Evolutionary conservation across 1,140 invertebrate genomes (phyloP).

Genomic region (Drosophila bocki): DNA sequence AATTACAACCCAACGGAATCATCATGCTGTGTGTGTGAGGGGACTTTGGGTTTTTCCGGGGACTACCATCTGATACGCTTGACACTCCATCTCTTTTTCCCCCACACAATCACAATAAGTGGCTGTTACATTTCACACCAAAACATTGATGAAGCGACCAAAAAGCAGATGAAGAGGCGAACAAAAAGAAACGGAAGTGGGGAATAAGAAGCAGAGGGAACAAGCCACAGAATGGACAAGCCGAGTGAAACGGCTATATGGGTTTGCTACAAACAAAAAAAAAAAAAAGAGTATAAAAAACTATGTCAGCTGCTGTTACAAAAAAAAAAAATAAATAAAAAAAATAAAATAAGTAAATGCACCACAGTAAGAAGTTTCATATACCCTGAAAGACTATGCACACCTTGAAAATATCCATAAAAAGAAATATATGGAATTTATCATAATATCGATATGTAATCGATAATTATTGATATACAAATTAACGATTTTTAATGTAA

Average conservation of each 20-base stretch:
- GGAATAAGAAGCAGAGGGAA: slow-evolving; percentile 35
- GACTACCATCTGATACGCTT: slow-evolving; percentile 61
- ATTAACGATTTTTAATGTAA: too few relatives aligned
- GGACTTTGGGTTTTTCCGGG: slow-evolving; percentile 6
- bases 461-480: background rate
- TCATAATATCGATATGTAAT: background rate
- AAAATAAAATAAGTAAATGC: background rate
- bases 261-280: slow-evolving; percentile 18
- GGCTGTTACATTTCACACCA: slow-evolving; percentile 81
- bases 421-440: background rate
- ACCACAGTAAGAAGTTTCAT: background rate
- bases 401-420: background rate
- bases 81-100: slow-evolving; percentile 34
- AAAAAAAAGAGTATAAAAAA: slow-evolving; percentile 23
- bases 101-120: slow-evolving; percentile 78
- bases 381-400: background rate
- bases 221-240: slow-evolving; percentile 58
- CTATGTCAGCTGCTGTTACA: slow-evolving; percentile 36
- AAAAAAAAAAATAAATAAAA: background rate
- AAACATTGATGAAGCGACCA: slow-evolving; percentile 71
- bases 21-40: slow-evolving; percentile 22
- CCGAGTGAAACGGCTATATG: slow-evolving; percentile 30
- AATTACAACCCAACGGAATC: slow-evolving; percentile 60
- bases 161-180: slow-evolving; percentile 22
- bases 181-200: slow-evolving; percentile 18